Evolutionary conservation across 2,888 invertebrate genomes (phyloP).

Genomic region (Callyntrura sp.): DNA sequence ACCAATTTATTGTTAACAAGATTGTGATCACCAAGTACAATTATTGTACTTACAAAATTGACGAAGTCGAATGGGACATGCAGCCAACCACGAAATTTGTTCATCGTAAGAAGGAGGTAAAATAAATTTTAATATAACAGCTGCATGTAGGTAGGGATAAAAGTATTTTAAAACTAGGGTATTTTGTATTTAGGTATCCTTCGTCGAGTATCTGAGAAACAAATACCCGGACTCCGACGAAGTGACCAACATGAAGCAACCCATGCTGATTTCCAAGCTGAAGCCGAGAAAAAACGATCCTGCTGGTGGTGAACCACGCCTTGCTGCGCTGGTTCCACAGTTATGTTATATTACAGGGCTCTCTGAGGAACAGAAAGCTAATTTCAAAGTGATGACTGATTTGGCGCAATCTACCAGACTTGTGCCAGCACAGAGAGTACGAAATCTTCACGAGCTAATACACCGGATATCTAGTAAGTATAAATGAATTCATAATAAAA

Average conservation of each 20-base stretch:
- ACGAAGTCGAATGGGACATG: conserved; percentile 93
- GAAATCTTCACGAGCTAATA: conserved; percentile 88
- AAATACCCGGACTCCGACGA: conserved; percentile 86
- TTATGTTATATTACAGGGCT: conserved; percentile 95
- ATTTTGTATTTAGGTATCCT: conserved; percentile 86
- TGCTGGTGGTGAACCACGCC: conserved; percentile 54
- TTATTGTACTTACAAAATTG: conserved; percentile 94
- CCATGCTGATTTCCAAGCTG: conserved; percentile 90
- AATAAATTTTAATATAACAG: too few relatives aligned
- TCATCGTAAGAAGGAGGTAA: conserved; percentile 52
- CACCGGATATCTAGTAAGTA: conserved; percentile 84
- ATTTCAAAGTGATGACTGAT: conserved; percentile 95
- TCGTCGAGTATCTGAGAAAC: conserved; percentile 92
- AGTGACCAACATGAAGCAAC: conserved; percentile 91
- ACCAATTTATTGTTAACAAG: conserved; percentile 86
- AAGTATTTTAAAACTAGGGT: neutral
- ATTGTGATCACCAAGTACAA: conserved; percentile 95
- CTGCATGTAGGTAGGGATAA: too few relatives aligned
- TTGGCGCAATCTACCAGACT: conserved; percentile 92
- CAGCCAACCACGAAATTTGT: conserved; percentile 90
- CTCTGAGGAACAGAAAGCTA: conserved; percentile 92
- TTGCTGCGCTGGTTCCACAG: conserved; percentile 92
- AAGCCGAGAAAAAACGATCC: conserved; percentile 84
- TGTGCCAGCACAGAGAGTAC: conserved; percentile 91
- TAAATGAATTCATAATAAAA: too few relatives aligned